Percentiles rank a stretch among this genome's conserved stretches.
Conservation (phyloP, 2,888 invertebrate genomes). For the Tubulanus polymorphus region DNA sequence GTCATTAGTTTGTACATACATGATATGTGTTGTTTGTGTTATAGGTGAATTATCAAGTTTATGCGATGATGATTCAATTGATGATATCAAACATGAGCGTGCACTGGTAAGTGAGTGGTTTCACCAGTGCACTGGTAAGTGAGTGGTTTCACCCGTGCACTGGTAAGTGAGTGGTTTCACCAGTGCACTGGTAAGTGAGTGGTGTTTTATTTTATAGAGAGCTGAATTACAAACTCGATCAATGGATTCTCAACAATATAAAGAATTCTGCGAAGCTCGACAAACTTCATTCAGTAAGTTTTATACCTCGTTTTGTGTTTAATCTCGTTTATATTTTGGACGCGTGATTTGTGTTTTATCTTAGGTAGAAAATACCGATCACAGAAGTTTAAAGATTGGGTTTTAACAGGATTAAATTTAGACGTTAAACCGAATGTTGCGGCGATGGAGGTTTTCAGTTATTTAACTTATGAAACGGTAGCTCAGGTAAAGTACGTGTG, state of each 20-base stretch:
- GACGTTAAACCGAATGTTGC: slow-evolving; percentile 53
- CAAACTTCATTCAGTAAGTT: slow-evolving; percentile 66
- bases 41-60: slow-evolving; percentile 46
- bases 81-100: slow-evolving; percentile 54
- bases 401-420: slow-evolving; percentile 44
- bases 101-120: slow-evolving; percentile 43
- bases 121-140: not conserved
- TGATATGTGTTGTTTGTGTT: slow-evolving; percentile 8
- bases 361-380: slow-evolving; percentile 43
- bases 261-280: slow-evolving; percentile 75
- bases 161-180: slow-evolving; percentile 39
- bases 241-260: slow-evolving; percentile 60
- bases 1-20: too few relatives aligned
- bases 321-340: not conserved
- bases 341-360: slow-evolving; percentile 7
- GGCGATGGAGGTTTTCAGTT: slow-evolving; percentile 75
- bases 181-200: too few relatives aligned
- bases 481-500: slow-evolving; percentile 61
- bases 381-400: slow-evolving; percentile 54
- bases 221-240: slow-evolving; percentile 44
- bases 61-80: slow-evolving; percentile 48
- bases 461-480: slow-evolving; percentile 84
- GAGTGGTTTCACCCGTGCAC: too few relatives aligned
- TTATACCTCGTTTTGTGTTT: too few relatives aligned
- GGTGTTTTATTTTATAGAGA: slow-evolving; percentile 37